A percentile compares a stretch with the other conserved stretches of the same genome.
Evolutionary conservation across 2,797 vertebrate genomes (phyloP).

Genomic region (Hyperoplus immaculatus): DNA sequence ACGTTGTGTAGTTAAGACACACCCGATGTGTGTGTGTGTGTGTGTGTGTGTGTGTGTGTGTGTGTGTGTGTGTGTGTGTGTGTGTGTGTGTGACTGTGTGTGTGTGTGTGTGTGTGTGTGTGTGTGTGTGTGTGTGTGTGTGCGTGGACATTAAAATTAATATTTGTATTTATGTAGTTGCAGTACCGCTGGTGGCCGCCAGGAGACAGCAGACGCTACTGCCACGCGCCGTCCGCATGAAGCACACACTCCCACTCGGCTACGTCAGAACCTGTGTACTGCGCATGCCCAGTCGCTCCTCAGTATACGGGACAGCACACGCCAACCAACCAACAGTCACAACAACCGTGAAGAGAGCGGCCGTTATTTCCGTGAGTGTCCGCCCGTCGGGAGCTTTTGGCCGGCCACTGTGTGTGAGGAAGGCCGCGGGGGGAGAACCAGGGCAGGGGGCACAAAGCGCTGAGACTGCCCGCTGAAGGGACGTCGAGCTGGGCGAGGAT

Average conservation of each 20-base stretch:
- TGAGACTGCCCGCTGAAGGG: neutral
- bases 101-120: neutral
- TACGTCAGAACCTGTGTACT: slow-evolving; percentile 45
- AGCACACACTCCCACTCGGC: slow-evolving; percentile 8
- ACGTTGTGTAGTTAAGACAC: too few relatives aligned
- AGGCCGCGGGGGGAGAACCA: neutral
- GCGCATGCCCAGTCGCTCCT: slow-evolving; percentile 63
- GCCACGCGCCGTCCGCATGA: slow-evolving; percentile 12
- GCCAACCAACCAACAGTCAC: slow-evolving; percentile 59
- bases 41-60: too few relatives aligned
- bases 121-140: neutral
- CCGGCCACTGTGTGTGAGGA: neutral
- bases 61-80: too few relatives aligned
- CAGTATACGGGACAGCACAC: slow-evolving; percentile 38
- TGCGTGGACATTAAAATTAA: neutral
- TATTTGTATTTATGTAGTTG: neutral
- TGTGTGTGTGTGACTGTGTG: neutral
- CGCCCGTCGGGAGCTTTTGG: slow-evolving; percentile 12
- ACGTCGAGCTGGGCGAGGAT: neutral
- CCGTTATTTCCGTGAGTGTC: slow-evolving; percentile 14
- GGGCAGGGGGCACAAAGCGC: neutral
- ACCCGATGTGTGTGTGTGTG: too few relatives aligned
- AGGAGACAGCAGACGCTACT: slow-evolving; percentile 6
- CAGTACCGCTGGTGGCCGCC: neutral
- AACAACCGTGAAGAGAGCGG: neutral